A percentile compares a stretch with the other conserved stretches of the same genome.
phyloP scores from a whole-genome alignment of 2,113 vertebrate species.

The Lutjanus erythropterus region DNA sequence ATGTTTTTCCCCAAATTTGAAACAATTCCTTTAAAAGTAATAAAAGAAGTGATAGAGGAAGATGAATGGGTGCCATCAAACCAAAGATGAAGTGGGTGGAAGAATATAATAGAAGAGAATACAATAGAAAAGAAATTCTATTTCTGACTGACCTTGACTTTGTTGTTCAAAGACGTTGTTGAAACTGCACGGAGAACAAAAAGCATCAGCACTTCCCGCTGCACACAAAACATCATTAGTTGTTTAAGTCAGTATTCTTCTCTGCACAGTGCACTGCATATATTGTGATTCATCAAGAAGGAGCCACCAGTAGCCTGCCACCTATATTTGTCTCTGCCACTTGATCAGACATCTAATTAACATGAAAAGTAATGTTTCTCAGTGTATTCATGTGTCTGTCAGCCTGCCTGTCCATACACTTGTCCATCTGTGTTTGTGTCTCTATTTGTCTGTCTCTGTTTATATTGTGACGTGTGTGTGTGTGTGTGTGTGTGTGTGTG shows the following conservation, averaged over 20 bases:
- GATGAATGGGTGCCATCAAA: not conserved
- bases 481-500: slow-evolving; percentile 13
- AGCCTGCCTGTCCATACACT: slow-evolving; percentile 43
- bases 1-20: not conserved
- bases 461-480: not conserved
- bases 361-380: slow-evolving; percentile 65
- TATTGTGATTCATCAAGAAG: slow-evolving; percentile 39
- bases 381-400: slow-evolving; percentile 50
- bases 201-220: slow-evolving; percentile 39
- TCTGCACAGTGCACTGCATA: slow-evolving; percentile 19
- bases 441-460: slow-evolving; percentile 35
- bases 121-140: not conserved
- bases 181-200: slow-evolving; percentile 7
- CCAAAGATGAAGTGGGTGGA: not conserved
- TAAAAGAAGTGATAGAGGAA: not conserved
- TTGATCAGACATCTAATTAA: slow-evolving; percentile 71
- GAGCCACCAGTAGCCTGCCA: slow-evolving; percentile 23
- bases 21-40: not conserved
- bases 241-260: slow-evolving; percentile 42
- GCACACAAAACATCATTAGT: slow-evolving; percentile 24
- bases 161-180: slow-evolving; percentile 36
- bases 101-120: not conserved
- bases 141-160: slow-evolving; percentile 44
- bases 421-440: slow-evolving; percentile 22
- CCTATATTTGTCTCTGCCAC: slow-evolving; percentile 64